A percentile compares a stretch with the other conserved stretches of the same genome.
phyloP scores from a whole-genome alignment of 2,797 vertebrate species.

The Gymnocypris eckloni region DNA sequence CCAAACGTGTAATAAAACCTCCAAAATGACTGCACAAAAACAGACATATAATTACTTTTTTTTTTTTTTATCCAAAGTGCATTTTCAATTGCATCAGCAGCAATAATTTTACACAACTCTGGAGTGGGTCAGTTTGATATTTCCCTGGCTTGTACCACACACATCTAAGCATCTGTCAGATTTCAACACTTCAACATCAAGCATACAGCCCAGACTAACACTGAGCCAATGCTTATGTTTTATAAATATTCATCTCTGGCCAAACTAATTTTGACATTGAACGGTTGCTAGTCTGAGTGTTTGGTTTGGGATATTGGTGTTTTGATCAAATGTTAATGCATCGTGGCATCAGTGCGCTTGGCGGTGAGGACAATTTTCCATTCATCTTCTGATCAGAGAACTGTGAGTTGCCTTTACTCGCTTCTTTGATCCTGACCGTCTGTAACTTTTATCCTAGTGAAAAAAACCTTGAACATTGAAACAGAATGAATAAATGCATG shows the following conservation, averaged over 20 bases:
- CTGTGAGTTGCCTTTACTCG: not conserved
- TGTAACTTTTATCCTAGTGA: not conserved
- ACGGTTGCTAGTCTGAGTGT: not conserved
- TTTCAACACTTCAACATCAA: not conserved
- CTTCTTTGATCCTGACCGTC: conserved; percentile 16
- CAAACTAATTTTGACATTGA: conserved; percentile 1
- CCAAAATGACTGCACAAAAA: not conserved
- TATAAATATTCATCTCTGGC: not conserved
- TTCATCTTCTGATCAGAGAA: conserved; percentile 18
- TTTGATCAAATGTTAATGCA: conserved; percentile 10
- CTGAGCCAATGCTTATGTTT: not conserved
- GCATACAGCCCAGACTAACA: not conserved
- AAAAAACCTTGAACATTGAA: not conserved
- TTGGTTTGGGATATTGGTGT: not conserved
- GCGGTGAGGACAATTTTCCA: not conserved
- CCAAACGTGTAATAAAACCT: not conserved
- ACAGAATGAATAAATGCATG: conserved; percentile 3
- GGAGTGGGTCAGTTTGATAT: not conserved
- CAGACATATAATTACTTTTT: not conserved
- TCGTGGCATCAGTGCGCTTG: not conserved
- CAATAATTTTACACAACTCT: not conserved
- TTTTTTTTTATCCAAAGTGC: not conserved
- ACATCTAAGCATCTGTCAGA: not conserved
- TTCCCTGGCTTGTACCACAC: not conserved
- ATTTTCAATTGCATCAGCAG: not conserved